Evolutionary conservation across 1,140 invertebrate species (phyloP).

Genomic region (Adelges cooleyi): DNA sequence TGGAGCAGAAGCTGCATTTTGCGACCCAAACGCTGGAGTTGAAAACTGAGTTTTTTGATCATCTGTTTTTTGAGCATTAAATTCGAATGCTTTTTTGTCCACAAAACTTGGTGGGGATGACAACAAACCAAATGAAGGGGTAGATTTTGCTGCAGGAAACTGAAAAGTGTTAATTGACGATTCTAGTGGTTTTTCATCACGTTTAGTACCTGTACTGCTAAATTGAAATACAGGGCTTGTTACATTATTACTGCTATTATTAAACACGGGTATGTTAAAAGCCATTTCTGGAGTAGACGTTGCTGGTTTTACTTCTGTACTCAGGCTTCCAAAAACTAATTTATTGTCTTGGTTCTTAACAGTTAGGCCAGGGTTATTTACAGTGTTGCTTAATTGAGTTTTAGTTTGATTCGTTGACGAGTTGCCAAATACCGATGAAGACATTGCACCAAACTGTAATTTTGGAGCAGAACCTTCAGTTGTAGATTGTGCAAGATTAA

Average conservation of each 20-base stretch:
- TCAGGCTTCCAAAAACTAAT: slow-evolving; percentile 15
- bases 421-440: neutral
- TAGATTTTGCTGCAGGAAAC: neutral
- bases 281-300: neutral
- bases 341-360: neutral
- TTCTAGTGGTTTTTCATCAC: neutral
- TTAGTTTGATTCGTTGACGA: neutral
- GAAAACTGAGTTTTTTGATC: neutral
- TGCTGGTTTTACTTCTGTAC: neutral
- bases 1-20: neutral
- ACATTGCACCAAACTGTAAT: neutral
- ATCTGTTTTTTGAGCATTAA: neutral
- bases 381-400: neutral
- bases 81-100: neutral
- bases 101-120: neutral
- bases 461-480: neutral
- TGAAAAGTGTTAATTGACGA: neutral
- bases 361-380: neutral
- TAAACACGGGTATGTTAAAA: too few species aligned
- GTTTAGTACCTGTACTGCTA: neutral
- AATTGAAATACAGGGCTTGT: neutral
- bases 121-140: neutral
- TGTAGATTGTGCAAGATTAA: too few species aligned
- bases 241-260: too few species aligned
- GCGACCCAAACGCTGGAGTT: neutral